These are phyloP conservation scores for Phymorhynchus buccinoides DNA, from an alignment of 1,140 invertebrate species.

Conservation along the genomic window DNA sequence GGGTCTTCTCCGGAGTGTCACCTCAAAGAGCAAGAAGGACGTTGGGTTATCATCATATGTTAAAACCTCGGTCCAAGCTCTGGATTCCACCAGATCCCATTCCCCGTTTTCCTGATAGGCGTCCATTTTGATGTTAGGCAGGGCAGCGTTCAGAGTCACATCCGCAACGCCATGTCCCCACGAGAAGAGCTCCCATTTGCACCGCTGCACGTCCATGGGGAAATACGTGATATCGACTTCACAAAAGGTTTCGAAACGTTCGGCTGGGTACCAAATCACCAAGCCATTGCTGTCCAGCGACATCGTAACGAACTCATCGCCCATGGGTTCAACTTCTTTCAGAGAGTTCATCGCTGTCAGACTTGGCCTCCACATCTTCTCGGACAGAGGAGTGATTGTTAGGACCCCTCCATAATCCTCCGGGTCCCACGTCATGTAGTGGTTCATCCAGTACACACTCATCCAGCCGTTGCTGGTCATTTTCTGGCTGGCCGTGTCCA, in stretches of 20 bases:
- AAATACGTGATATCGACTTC: constrained; percentile 10
- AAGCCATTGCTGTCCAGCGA: background rate
- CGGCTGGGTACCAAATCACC: constrained; percentile 18
- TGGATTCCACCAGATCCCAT: constrained; percentile 28
- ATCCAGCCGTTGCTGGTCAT: constrained; percentile 29
- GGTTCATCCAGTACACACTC: constrained; percentile 20
- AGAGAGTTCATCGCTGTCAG: constrained; percentile 13
- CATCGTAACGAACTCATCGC: constrained; percentile 13
- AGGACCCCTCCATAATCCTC: constrained; percentile 16
- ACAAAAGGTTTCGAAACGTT: constrained; percentile 30
- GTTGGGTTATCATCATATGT: background rate
- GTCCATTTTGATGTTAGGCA: constrained; percentile 3
- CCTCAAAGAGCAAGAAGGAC: background rate
- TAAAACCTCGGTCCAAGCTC: background rate
- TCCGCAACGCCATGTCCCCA: background rate
- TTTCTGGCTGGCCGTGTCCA: constrained; percentile 17
- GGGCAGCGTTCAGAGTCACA: background rate
- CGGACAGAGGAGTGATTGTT: constrained; percentile 1
- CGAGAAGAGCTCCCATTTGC: constrained; percentile 5
- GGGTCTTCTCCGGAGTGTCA: constrained; percentile 25
- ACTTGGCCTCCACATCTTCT: constrained; percentile 30
- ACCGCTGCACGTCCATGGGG: constrained; percentile 29
- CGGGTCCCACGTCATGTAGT: constrained; percentile 28
- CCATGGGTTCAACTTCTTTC: constrained; percentile 26
- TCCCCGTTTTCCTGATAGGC: constrained; percentile 11